These are phyloP conservation scores for Nycteola revayana DNA, from an alignment of 2,888 invertebrate species.

Conservation along the genomic window DNA sequence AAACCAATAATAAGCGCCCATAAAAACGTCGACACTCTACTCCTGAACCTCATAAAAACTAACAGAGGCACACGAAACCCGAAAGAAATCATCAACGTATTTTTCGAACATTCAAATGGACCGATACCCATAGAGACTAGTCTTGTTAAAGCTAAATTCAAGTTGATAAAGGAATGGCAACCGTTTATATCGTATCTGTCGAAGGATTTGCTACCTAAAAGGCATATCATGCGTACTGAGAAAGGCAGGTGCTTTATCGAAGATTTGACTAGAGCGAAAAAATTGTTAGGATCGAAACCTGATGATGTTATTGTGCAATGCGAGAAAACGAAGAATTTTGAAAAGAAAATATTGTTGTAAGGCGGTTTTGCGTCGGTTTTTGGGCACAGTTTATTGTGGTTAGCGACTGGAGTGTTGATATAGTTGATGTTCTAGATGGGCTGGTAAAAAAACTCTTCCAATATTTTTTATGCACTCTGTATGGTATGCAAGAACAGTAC, in stretches of 20 bases:
- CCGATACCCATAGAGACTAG: constrained; percentile 57
- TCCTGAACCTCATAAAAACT: constrained; percentile 52
- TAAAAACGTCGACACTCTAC: constrained; percentile 54
- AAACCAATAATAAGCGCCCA: constrained; percentile 61
- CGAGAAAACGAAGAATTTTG: constrained; percentile 37
- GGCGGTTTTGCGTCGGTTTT: too few relatives aligned
- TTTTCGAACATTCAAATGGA: constrained; percentile 67
- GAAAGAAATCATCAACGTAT: constrained; percentile 60
- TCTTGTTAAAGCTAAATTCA: constrained; percentile 47
- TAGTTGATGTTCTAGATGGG: too few relatives aligned
- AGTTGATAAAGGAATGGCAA: constrained; percentile 66
- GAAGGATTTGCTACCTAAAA: constrained; percentile 62
- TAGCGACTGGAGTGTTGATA: too few relatives aligned
- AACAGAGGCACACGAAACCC: constrained; percentile 36
- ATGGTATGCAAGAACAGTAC: too few relatives aligned
- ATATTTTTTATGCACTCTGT: too few relatives aligned
- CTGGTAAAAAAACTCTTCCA: too few relatives aligned
- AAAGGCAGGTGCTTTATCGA: constrained; percentile 65
- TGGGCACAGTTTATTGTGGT: constrained; percentile 16
- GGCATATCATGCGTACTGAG: constrained; percentile 63
- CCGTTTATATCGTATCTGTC: constrained; percentile 66
- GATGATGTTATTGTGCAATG: constrained; percentile 52
- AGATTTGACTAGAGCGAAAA: constrained; percentile 63
- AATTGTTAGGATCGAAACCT: constrained; percentile 49
- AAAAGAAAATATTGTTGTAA: constrained; percentile 58